Conservation (phyloP, 2,888 invertebrate species). For the Eristalis arbustorum region DNA sequence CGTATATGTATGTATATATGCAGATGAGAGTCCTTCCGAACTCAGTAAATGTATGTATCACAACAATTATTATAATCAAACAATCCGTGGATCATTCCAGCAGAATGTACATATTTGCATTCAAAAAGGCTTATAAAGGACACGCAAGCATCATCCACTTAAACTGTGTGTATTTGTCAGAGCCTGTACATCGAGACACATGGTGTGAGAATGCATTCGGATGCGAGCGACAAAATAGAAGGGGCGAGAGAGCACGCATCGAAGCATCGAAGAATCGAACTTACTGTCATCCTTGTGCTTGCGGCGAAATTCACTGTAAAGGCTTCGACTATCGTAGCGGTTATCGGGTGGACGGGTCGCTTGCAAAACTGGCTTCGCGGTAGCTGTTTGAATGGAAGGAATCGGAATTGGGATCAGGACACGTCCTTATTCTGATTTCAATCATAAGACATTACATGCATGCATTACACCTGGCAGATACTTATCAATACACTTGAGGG, state of each 20-base stretch:
- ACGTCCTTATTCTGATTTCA: constrained; percentile 18
- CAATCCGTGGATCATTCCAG: constrained; percentile 69
- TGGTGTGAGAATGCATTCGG: constrained; percentile 69
- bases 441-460: constrained; percentile 35
- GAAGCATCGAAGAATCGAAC: constrained; percentile 75
- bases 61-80: constrained; percentile 46
- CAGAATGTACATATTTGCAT: constrained; percentile 63
- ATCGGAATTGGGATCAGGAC: constrained; percentile 45
- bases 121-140: constrained; percentile 58
- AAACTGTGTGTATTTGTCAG: constrained; percentile 45
- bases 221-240: constrained; percentile 4
- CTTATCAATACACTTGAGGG: constrained; percentile 77
- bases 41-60: constrained; percentile 40
- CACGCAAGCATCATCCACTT: constrained; percentile 60
- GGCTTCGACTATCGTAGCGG: constrained; percentile 78
- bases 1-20: constrained; percentile 6
- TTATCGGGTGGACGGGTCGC: constrained; percentile 77
- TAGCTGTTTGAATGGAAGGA: constrained; percentile 66
- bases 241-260: constrained; percentile 11
- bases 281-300: constrained; percentile 86
- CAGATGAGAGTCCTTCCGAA: constrained; percentile 31
- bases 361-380: constrained; percentile 64
- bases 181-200: constrained; percentile 67
- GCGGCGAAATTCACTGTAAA: constrained; percentile 82
- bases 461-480: constrained; percentile 75